These are phyloP conservation scores for Conus canariensis DNA, from an alignment of 2,888 invertebrate genomes.

Conservation along the genomic window DNA sequence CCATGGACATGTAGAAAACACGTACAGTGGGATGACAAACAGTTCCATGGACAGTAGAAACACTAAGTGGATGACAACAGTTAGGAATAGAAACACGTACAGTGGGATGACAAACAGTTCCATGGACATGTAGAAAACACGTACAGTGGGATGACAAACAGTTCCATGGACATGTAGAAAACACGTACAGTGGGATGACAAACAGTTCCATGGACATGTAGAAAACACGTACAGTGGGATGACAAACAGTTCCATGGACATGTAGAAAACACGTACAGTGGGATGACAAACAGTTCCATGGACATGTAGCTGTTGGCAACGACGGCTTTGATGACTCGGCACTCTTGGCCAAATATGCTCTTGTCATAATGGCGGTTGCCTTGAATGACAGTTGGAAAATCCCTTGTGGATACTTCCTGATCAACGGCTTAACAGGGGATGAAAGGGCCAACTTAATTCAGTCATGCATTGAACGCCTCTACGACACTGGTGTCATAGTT, in stretches of 20 bases:
- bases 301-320: slow-evolving; percentile 19
- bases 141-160: no score
- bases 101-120: no score
- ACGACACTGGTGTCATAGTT: slow-evolving; percentile 7
- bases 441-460: slow-evolving; percentile 20
- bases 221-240: accelerated
- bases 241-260: accelerated
- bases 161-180: no score
- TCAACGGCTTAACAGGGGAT: neutral
- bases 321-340: slow-evolving; percentile 16
- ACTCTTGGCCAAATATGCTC: slow-evolving; percentile 19
- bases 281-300: no score
- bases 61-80: no score
- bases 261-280: accelerated
- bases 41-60: no score
- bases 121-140: no score
- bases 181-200: accelerated
- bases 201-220: accelerated
- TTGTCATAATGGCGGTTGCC: slow-evolving; percentile 1
- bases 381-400: slow-evolving; percentile 22
- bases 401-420: neutral
- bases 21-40: no score
- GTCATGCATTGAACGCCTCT: neutral
- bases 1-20: no score
- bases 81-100: no score